phyloP scores from a whole-genome alignment of 35 echinoderm and acorn worm species.

The Hemicentrotus pulcherrimus region DNA sequence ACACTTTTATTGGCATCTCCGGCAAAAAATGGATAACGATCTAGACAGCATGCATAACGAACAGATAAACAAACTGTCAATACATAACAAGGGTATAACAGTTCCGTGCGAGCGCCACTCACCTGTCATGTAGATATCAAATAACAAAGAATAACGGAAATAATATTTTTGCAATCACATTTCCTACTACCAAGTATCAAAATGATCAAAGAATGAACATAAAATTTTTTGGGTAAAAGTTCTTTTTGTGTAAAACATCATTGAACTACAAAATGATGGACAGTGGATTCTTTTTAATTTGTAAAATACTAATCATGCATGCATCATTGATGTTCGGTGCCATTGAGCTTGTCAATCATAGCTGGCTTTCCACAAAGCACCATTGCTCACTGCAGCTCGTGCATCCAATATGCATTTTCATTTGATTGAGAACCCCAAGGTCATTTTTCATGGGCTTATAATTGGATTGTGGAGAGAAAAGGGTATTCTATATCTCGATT shows the following conservation, averaged over 20 bases:
- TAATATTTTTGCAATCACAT: no score
- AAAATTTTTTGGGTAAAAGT: no score
- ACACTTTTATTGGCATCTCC: constrained; percentile 1
- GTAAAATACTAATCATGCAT: not conserved
- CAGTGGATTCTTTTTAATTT: not conserved
- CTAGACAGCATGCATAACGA: not conserved
- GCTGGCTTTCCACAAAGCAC: not conserved
- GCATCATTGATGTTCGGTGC: not conserved
- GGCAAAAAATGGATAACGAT: not conserved
- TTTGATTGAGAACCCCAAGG: not conserved
- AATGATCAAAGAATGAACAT: no score
- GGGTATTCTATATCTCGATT: not conserved
- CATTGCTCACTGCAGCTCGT: not conserved
- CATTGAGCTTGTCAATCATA: not conserved
- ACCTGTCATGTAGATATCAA: no score
- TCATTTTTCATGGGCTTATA: not conserved
- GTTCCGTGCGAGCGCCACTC: not conserved
- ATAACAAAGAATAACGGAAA: no score
- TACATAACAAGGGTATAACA: not conserved
- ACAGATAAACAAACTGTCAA: constrained; percentile 4
- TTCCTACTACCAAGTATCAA: no score
- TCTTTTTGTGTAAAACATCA: no score
- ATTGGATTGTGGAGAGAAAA: not conserved
- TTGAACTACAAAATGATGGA: not conserved
- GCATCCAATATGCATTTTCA: not conserved